Evolutionary conservation across 1,140 invertebrate genomes (phyloP).

Genomic region (Gyrodactylus salaris): DNA sequence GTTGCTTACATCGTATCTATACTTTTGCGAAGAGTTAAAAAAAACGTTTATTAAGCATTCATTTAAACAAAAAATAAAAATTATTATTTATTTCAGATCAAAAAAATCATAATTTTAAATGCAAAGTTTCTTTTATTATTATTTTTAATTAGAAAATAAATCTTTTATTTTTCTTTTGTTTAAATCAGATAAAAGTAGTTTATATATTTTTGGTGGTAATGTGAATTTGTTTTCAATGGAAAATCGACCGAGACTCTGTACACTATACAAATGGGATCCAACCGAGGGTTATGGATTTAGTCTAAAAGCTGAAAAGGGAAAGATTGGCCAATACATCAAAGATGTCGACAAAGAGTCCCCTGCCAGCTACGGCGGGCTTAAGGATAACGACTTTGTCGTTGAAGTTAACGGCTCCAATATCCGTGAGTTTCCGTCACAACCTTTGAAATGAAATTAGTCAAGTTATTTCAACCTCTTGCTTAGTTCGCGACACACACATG

Average conservation of each 20-base stretch:
- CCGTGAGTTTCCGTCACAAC: not conserved
- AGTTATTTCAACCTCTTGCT: not conserved
- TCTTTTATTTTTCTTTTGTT: no score
- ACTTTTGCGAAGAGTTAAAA: no score
- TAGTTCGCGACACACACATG: not conserved
- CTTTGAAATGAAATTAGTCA: not conserved
- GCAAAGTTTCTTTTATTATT: no score
- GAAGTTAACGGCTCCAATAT: conserved; percentile 9
- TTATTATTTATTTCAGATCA: no score
- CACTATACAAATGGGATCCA: conserved; percentile 33
- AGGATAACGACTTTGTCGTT: conserved; percentile 35
- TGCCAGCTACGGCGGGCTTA: conserved; percentile 44
- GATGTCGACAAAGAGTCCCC: conserved; percentile 62
- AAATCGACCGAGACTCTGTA: conserved; percentile 9
- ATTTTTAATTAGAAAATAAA: no score
- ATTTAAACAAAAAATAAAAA: no score
- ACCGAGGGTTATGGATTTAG: conserved; percentile 89
- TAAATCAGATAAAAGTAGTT: no score
- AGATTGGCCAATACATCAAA: conserved; percentile 62
- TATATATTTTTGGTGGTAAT: no score
- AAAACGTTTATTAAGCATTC: no score
- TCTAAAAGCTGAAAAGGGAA: conserved; percentile 58
- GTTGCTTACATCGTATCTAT: no score
- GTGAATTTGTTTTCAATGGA: not conserved
- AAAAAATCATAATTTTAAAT: no score